These are phyloP conservation scores for Tragulus kanchil DNA, from an alignment of 2,113 vertebrate species.

Conservation along the genomic window DNA sequence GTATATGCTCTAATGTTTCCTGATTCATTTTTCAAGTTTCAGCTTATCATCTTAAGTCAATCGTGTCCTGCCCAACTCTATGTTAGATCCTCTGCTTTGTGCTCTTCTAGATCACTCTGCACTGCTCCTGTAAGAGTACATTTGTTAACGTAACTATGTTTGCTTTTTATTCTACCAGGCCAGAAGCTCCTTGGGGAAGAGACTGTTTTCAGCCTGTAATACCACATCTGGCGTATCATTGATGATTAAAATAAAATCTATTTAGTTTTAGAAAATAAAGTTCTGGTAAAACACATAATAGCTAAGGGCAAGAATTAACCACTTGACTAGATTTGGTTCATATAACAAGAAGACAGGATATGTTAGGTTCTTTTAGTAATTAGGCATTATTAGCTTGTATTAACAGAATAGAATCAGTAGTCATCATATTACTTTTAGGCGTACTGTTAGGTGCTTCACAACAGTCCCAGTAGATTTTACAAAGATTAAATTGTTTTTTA, in stretches of 20 bases:
- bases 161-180: background rate
- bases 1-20: background rate
- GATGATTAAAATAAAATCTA: slow-evolving; percentile 2
- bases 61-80: background rate
- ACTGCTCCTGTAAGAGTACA: background rate
- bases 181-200: slow-evolving; percentile 26
- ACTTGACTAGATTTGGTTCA: slow-evolving; percentile 38
- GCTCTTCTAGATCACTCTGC: background rate
- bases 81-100: background rate
- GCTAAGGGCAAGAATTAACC: background rate
- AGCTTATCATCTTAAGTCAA: background rate
- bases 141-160: background rate
- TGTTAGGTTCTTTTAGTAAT: slow-evolving; percentile 25
- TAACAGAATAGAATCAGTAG: background rate
- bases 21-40: slow-evolving; percentile 1
- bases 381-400: background rate
- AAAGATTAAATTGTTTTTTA: too few species aligned
- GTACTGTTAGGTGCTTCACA: background rate
- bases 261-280: slow-evolving; percentile 50
- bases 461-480: slow-evolving; percentile 7
- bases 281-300: background rate
- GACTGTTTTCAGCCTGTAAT: slow-evolving; percentile 18
- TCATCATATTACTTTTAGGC: slow-evolving; percentile 12
- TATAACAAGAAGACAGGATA: background rate
- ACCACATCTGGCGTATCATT: background rate